Evolutionary conservation across 2,797 vertebrate species (phyloP).

Genomic region (Tiaroga cobitis): DNA sequence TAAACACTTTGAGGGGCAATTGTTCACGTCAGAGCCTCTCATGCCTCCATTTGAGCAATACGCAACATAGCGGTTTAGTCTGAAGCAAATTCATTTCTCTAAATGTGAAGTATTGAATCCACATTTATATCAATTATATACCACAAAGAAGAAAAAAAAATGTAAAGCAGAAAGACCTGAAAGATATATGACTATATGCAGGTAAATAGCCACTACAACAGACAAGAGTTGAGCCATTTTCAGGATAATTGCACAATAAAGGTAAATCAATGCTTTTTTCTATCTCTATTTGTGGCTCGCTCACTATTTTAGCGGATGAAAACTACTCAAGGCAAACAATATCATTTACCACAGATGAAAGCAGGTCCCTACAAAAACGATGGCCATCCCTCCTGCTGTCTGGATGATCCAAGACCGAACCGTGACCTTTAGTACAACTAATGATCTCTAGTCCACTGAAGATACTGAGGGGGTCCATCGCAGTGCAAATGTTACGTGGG

Average conservation of each 20-base stretch:
- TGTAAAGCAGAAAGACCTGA: background rate
- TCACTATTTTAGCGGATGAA: background rate
- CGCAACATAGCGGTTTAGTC: slow-evolving; percentile 48
- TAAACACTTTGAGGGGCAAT: slow-evolving; percentile 36
- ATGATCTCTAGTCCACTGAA: slow-evolving; percentile 35
- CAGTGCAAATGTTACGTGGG: slow-evolving; percentile 10
- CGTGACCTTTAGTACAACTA: slow-evolving; percentile 25
- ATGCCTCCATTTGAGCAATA: slow-evolving; percentile 45
- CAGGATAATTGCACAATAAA: background rate
- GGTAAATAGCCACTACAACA: slow-evolving; percentile 13
- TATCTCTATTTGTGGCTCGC: background rate
- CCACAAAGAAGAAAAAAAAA: background rate
- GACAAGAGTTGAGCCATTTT: background rate
- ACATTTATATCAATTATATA: background rate
- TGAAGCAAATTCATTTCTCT: slow-evolving; percentile 13
- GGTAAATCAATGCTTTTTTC: slow-evolving; percentile 7
- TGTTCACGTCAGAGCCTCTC: slow-evolving; percentile 20
- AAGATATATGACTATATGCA: background rate
- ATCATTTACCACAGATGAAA: slow-evolving; percentile 21
- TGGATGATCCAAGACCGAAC: slow-evolving; percentile 18
- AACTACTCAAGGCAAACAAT: slow-evolving; percentile 12
- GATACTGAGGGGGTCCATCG: slow-evolving; percentile 1
- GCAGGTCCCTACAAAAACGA: slow-evolving; percentile 12
- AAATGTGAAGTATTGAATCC: background rate
- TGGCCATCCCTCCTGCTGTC: slow-evolving; percentile 28